Conservation (phyloP, 2,888 invertebrate species). For the Gastrophysa polygoni region DNA sequence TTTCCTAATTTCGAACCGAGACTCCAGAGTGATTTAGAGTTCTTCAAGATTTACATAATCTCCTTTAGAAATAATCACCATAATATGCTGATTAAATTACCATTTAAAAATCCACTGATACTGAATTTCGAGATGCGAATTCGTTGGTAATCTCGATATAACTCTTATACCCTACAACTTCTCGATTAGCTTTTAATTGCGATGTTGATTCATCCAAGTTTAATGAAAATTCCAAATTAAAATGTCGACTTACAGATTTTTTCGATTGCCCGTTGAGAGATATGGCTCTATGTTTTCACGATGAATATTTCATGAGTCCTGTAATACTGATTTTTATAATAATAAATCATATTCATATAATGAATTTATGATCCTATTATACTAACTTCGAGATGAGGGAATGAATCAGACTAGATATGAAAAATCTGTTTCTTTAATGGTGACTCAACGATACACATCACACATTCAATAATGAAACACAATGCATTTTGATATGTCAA, state of each 20-base stretch:
- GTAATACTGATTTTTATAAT: no score
- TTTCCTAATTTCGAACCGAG: neutral
- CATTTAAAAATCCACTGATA: constrained; percentile 27
- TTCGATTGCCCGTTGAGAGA: constrained; percentile 22
- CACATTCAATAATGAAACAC: no score
- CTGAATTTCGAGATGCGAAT: constrained; percentile 28
- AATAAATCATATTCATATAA: no score
- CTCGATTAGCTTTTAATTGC: constrained; percentile 38
- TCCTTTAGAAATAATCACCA: constrained; percentile 19
- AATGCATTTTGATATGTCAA: no score
- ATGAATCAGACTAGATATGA: no score
- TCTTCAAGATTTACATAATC: constrained; percentile 7
- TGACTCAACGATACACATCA: no score
- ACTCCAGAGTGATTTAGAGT: neutral
- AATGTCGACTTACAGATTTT: constrained; percentile 27
- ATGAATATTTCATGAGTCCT: no score
- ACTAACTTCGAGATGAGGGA: no score
- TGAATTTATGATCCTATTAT: no score
- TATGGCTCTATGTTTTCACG: no score
- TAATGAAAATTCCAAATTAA: constrained; percentile 42
- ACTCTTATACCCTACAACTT: constrained; percentile 36
- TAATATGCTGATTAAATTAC: constrained; percentile 27
- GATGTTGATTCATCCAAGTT: constrained; percentile 41
- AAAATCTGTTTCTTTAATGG: no score
- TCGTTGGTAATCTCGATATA: constrained; percentile 41